Conservation (phyloP, 2,113 vertebrate species). For the Cephalophus harveyi region DNA sequence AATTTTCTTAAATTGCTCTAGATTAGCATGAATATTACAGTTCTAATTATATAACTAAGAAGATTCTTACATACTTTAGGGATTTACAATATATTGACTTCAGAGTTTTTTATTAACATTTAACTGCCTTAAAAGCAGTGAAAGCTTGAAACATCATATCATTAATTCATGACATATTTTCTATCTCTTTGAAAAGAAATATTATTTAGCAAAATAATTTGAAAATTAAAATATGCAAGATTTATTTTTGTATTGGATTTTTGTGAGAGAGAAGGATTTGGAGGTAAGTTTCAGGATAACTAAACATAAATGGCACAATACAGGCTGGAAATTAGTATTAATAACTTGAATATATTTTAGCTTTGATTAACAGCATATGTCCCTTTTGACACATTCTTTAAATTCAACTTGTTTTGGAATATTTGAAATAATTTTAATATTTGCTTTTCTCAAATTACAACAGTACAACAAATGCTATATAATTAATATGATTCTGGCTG, state of each 20-base stretch:
- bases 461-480: not conserved
- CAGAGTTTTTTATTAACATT: not conserved
- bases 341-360: not conserved
- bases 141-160: not conserved
- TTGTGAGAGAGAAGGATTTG: not conserved
- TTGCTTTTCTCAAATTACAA: not conserved
- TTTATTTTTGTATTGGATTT: not conserved
- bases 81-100: not conserved
- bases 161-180: not conserved
- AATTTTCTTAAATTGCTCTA: not conserved
- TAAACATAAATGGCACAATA: not conserved
- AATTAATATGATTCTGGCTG: not conserved
- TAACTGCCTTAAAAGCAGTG: not conserved
- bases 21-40: not conserved
- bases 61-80: not conserved
- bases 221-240: not conserved
- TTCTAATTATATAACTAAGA: not conserved
- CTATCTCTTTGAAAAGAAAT: not conserved
- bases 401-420: not conserved
- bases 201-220: not conserved
- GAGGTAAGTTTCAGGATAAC: not conserved
- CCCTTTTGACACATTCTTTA: not conserved
- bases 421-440: not conserved
- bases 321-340: not conserved
- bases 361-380: not conserved